Base-by-base conservation (phyloP, 2,113 vertebrate species). In the Notarius lentiginosus region DNA sequence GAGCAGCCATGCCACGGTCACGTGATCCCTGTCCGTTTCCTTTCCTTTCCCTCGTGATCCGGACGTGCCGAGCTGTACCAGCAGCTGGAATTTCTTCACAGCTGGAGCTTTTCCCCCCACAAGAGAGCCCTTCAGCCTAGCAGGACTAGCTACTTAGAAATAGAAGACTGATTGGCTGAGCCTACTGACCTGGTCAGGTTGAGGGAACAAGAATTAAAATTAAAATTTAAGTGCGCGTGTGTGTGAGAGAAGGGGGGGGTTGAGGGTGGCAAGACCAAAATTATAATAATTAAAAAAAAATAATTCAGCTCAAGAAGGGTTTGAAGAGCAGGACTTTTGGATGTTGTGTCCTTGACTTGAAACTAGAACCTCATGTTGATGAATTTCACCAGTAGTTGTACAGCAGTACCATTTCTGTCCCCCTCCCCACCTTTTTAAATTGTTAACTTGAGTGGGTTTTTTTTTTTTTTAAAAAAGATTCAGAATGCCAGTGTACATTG, bases 381-480 rank as follows among this genome's bases (percentile, higher is more conserved):
- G 94, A 96, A 94, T 97, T 95, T 95, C 94, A 95, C 96, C 93
- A 97, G 96, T 97, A 97, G 96, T 30, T 98, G 97, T 96, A 97
- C 95, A 96, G 95, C 94, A 89, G 92, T 95, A 93, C 94, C 94
- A 68, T 90, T 90, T 89, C 12, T 41, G 41, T 41, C 41, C 41
- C 3, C 55, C 18, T 10, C 14, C 30, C 51, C 20, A 17, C 22
- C 82, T 61, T 93, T 93, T 94, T 94, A 91, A 94, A 94, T 93
- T 90, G 92, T 95, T 96, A 96, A 93, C 93, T 94, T 93, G 92
- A 95, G 47, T 87, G 86, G 81, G 84, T 91, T 93, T 94, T 93
- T 12, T 76, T 4, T 73, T 92, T 87, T 73, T 88, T 61, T n/a
- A n/a, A n/a, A n/a, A 90, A 87, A 91, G 90, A 91, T 90, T 91